A percentile compares a stretch with the other conserved stretches of the same genome.
These are phyloP conservation scores for Nothocercus nigrocapillus DNA, from an alignment of 2,113 vertebrate genomes.

Conservation along the genomic window DNA sequence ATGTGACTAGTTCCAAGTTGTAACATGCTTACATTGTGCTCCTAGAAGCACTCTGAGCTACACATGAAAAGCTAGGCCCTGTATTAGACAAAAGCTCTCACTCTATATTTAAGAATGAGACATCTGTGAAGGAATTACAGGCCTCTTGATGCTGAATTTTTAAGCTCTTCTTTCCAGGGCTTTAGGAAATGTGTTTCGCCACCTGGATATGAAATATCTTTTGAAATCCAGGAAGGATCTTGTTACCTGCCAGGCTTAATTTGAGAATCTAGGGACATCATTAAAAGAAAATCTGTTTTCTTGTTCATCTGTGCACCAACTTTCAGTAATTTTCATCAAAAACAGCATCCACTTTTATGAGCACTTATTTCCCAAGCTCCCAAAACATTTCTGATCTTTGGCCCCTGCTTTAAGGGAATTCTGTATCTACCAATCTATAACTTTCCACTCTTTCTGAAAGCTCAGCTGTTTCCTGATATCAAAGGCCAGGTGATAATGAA, in stretches of 20 bases:
- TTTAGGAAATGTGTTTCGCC: conserved; percentile 45
- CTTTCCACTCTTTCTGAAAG: background rate
- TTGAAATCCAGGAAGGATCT: conserved; percentile 45
- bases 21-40: background rate
- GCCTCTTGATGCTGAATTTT: conserved; percentile 39
- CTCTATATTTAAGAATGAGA: conserved; percentile 21
- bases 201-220: conserved; percentile 41
- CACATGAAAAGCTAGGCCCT: background rate
- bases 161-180: conserved; percentile 50
- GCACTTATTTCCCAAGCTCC: conserved; percentile 8
- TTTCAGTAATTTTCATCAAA: conserved; percentile 50
- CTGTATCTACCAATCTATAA: background rate
- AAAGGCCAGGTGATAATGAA: conserved; percentile 5
- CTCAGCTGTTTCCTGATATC: background rate
- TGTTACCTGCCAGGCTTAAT: conserved; percentile 28
- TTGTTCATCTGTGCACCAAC: conserved; percentile 11
- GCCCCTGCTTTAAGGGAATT: background rate
- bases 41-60: background rate
- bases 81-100: accelerated
- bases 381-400: conserved; percentile 36
- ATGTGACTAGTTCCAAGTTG: background rate
- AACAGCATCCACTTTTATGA: background rate
- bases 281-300: conserved; percentile 51
- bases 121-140: conserved; percentile 42
- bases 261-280: conserved; percentile 52